phyloP scores from a whole-genome alignment of 2,888 invertebrate genomes.

The Himalopsyche japonica region DNA sequence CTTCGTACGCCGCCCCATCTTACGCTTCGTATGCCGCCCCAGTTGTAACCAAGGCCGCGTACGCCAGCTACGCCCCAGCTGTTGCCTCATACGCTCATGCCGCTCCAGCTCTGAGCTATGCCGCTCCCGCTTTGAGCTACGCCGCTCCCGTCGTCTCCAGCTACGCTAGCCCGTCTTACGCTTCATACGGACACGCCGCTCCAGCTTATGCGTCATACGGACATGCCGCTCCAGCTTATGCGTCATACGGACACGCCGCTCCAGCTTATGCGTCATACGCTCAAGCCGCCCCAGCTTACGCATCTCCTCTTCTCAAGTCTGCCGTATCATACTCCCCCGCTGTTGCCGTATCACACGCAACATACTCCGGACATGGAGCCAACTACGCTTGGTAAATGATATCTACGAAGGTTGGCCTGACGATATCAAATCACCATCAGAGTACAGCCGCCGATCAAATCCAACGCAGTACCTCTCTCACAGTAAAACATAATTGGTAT shows the following conservation, averaged over 20 bases:
- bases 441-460: background rate
- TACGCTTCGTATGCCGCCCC: constrained; percentile 31
- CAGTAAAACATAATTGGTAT: background rate
- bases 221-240: constrained; percentile 43
- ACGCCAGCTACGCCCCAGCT: constrained; percentile 47
- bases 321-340: constrained; percentile 44
- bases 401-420: background rate
- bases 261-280: constrained; percentile 17
- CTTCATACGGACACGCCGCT: constrained; percentile 1
- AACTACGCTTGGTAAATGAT: constrained; percentile 65
- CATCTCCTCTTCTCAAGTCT: constrained; percentile 41
- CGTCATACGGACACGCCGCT: constrained; percentile 38
- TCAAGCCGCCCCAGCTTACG: constrained; percentile 40
- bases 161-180: constrained; percentile 6
- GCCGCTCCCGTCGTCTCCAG: constrained; percentile 2
- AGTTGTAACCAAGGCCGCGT: too few relatives aligned
- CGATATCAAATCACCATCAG: background rate
- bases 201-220: constrained; percentile 43
- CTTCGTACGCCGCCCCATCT: constrained; percentile 19
- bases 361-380: constrained; percentile 66
- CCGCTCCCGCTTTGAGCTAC: constrained; percentile 5
- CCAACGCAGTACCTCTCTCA: background rate
- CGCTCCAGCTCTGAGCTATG: constrained; percentile 36
- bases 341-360: constrained; percentile 42
- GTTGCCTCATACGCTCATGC: constrained; percentile 47